Evolutionary conservation across 1,140 invertebrate genomes (phyloP), one percentile per base, ranked within the genome.

Genomic region (Argopecten irradians): DNA sequence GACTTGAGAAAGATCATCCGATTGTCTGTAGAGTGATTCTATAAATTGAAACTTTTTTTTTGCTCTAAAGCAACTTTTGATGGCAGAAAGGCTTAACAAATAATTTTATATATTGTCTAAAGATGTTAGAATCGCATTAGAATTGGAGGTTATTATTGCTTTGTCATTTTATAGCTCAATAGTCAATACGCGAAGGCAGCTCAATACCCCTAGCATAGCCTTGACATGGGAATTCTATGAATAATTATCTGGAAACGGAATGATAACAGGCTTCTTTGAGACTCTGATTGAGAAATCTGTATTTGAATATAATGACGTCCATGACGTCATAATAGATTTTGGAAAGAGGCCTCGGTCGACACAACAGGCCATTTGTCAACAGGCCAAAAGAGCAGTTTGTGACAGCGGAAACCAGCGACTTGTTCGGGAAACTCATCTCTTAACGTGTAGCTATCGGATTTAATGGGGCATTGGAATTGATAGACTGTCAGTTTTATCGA

Each of bases 341-440:
- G 22, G 55, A 71, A 5, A 28, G 55, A 71, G 55, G 28, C 55
- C 55, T 71, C 55, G 55, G n/a, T 71, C 28, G n/a, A n/a, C 55
- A 71, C n/a, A 71, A 22, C 1, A 71, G 28, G 2, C 55, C n/a
- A 71, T 71, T 71, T 71, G 55, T 71, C 55, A 71, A 28, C 55
- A 28, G n/a, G n/a, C 22, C 55, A 71, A 71, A 71, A 71, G 55
- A 71, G 55, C 55, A 71, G 55, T 71, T 71, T 71, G 55, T 71
- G 55, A 71, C 55, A 71, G 22, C 55, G n/a, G 55, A 28, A 71
- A 71, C 55, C 22, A 71, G 5, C 55, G 5, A 28, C 55, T 28
- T 71, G 55, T 71, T 46, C 5, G 55, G 55, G 11, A 16, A n/a
- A 3, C 55, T 11, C 55, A n/a, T 71, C 22, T 11, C 2, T 28